phyloP scores from a whole-genome alignment of 1,140 invertebrate species.

The Eurosta solidaginis region DNA sequence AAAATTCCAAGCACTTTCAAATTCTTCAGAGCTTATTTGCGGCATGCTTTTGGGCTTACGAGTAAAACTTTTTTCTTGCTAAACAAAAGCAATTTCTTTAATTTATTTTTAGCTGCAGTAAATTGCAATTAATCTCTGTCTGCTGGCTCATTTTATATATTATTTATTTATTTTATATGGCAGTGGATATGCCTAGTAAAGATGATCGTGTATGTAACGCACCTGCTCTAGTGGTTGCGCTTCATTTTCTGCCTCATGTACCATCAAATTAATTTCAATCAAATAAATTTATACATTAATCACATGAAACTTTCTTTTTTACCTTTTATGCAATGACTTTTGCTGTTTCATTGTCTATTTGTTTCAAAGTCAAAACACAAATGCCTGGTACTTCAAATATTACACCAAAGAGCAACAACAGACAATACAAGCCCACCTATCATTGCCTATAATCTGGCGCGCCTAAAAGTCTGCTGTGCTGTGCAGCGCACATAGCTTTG shows the following conservation, averaged over 20 bases:
- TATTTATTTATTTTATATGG: too few relatives aligned
- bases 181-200: too few relatives aligned
- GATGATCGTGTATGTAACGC: too few relatives aligned
- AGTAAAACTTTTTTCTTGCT: too few relatives aligned
- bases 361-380: not conserved
- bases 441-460: not conserved
- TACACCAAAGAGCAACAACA: not conserved
- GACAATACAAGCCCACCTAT: not conserved
- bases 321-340: not conserved
- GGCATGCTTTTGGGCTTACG: not conserved
- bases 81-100: not conserved
- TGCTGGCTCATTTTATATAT: too few relatives aligned
- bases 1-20: not conserved
- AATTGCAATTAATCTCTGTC: not conserved
- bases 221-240: not conserved
- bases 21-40: not conserved
- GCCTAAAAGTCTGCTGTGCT: not conserved
- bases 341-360: not conserved
- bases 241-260: slow-evolving; percentile 19
- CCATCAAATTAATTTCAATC: slow-evolving; percentile 26
- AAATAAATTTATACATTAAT: slow-evolving; percentile 24
- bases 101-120: not conserved
- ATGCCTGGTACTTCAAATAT: slow-evolving; percentile 12
- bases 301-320: slow-evolving; percentile 27
- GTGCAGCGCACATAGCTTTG: not conserved